Percentiles rank a stretch among this genome's conserved stretches.
phyloP scores from a whole-genome alignment of 2,888 invertebrate species.

The Buathra laborator region DNA sequence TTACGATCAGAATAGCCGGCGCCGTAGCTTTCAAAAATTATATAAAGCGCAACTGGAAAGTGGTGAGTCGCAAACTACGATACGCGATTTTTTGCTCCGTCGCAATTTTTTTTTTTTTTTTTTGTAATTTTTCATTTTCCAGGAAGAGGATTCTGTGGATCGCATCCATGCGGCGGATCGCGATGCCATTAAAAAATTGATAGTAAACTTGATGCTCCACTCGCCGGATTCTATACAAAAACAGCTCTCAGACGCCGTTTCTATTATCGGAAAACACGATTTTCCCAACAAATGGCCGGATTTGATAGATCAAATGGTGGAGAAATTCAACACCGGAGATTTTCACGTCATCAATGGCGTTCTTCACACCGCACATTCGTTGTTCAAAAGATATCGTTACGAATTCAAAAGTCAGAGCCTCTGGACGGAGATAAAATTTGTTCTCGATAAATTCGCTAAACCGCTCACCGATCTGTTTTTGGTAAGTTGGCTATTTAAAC shows the following conservation, averaged over 20 bases:
- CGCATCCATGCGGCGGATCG: slow-evolving; percentile 94
- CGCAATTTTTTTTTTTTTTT: slow-evolving; percentile 25
- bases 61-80: slow-evolving; percentile 87
- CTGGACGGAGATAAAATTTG: slow-evolving; percentile 99
- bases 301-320: slow-evolving; percentile 96
- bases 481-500: slow-evolving; percentile 86
- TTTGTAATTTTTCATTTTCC: slow-evolving; percentile 27
- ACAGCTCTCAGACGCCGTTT: slow-evolving; percentile 97
- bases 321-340: slow-evolving; percentile 95
- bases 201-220: slow-evolving; percentile 96
- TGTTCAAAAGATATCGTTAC: slow-evolving; percentile 97
- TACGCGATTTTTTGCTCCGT: neutral
- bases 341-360: slow-evolving; percentile 98
- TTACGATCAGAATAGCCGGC: slow-evolving; percentile 94
- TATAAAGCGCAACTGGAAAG: slow-evolving; percentile 97
- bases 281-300: slow-evolving; percentile 99
- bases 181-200: slow-evolving; percentile 92
- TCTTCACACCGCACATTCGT: slow-evolving; percentile 97
- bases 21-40: slow-evolving; percentile 99
- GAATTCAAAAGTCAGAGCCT: slow-evolving; percentile 98
- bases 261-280: slow-evolving; percentile 98
- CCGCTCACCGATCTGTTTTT: slow-evolving; percentile 96
- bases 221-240: slow-evolving; percentile 96
- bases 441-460: slow-evolving; percentile 96
- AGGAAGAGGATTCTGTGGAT: slow-evolving; percentile 92